phyloP scores from a whole-genome alignment of 2,888 invertebrate genomes.

The Acronicta aceris region DNA sequence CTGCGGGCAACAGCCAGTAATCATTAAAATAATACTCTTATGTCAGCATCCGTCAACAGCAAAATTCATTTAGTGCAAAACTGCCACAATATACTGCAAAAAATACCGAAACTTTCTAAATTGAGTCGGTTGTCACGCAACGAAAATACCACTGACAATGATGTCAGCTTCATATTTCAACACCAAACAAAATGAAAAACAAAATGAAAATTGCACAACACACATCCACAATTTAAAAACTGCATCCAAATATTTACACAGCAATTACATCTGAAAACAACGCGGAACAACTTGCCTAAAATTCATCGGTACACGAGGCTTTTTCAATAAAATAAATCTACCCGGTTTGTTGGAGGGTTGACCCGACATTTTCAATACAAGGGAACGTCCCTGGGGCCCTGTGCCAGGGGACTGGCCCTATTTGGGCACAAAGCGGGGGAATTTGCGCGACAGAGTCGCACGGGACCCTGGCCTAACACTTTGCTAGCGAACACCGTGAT shows the following conservation, averaged over 20 bases:
- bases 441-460: constrained; percentile 56
- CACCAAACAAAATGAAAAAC: constrained; percentile 1
- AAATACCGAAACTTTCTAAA: not conserved
- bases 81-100: not conserved
- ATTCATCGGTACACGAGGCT: constrained; percentile 50
- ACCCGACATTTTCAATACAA: constrained; percentile 64
- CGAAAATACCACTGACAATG: constrained; percentile 1
- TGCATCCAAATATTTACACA: constrained; percentile 34
- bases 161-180: not conserved
- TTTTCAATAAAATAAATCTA: constrained; percentile 69
- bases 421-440: constrained; percentile 59
- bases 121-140: not conserved
- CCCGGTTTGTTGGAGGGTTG: constrained; percentile 54
- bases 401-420: constrained; percentile 55
- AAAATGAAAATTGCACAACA: constrained; percentile 6
- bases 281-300: constrained; percentile 38
- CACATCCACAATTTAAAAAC: constrained; percentile 10
- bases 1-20: too few species aligned
- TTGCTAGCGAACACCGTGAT: constrained; percentile 46
- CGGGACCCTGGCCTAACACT: constrained; percentile 51
- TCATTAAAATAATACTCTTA: too few species aligned
- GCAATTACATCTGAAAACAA: constrained; percentile 40
- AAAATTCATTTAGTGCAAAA: too few species aligned
- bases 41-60: too few species aligned
- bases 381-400: constrained; percentile 52